Base-by-base conservation (phyloP, 92 coral and sea anemone genomes). In the Parazoanthus swiftii region DNA sequence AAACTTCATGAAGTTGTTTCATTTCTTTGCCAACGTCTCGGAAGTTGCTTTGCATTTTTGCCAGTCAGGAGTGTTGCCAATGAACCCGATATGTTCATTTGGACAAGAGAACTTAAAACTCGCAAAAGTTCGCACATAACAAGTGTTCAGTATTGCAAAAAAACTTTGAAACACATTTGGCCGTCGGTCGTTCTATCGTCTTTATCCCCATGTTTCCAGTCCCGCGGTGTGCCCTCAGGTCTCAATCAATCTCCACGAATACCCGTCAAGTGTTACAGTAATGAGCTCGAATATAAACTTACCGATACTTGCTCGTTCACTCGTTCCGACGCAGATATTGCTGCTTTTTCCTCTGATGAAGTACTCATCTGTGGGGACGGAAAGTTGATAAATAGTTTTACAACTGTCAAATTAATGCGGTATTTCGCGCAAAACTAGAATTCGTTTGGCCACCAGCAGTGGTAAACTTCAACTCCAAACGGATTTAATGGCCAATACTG, bases 221-320 rank as follows among this genome's bases (percentile, higher is more conserved):
- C 67, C 78, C 44, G 66, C 18, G 25, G 79, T 46, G 79, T 70
- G 87, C 87, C 87, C 87, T 51, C 43, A 26, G 75, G 78, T 56
- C 87, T 71, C 35, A 46, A 84, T 74, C 77, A 73, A 16, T 43
- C 79, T 72, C 87, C 67, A 84, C 29, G 77, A 71, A 43, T 51
- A 84, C 46, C 50, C 87, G 46, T 84, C 65, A 84, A 84, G 65
- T 80, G 92, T 91, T 89, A 89, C 91, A 85, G 91, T 89, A 85
- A 89, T 88, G 74, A 85, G 79, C 39, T 72, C 11, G 83, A 75
- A 90, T n/a, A 54, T 76, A 70, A 56, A 92, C 94, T 93, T 46
- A 95, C 98, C 98, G 96, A 90, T 70, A 91, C 91, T 81, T 93
- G 95, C 86, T 95, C 98, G 68, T 92, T 95, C n/a, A 92, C 89